Evolutionary conservation across 2,113 vertebrate species (phyloP), one percentile per base, ranked within the genome.

Genomic region (Heterochromis multidens): DNA sequence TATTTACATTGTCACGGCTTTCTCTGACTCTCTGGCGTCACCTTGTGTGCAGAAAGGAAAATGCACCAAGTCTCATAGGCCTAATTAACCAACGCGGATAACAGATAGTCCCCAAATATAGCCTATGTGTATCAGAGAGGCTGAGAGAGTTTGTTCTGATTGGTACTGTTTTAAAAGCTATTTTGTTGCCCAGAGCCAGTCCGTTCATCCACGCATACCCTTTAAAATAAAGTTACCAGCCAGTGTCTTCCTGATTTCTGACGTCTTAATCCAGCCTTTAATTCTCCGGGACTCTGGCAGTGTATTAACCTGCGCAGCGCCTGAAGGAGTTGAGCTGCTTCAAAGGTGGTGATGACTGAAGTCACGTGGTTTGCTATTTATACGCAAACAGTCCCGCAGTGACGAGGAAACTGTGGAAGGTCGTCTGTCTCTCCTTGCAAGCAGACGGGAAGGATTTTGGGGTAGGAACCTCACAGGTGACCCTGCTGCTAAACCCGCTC

Each of bases 351-450:
- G 81, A 88, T 80, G 70, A 67, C 65, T 27, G 40, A 7, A 59
- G 79, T 93, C 93, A 93, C 92, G 79, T 93, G 93, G 43, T 7
- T 49, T 74, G 10, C 86, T 93, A 89, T 93, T 94, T 88, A 89
- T 91, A 92, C 40, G 84, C 54, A 91, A 91, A 93, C 88, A 92
- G 87, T 59, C 70, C 74, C 40, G 85, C 82, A n/a, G 88, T 31
- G 77, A 85, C 82, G 85, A 80, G 49, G 19, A 77, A 80, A 65
- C 80, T 88, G 77, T 29, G 80, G 91, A 91, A 92, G 92, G 89
- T 92, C 87, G 85, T 85, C 37, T 57, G 72, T 76, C 19, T 72
- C 27, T 59, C 33, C 81, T 23, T 33, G 65, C 2, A 3, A 46
- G 79, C 79, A 76, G 77, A 62, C 63, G 4, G 8, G 25, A 27